These are phyloP conservation scores for Ganaspis brasiliensis DNA, from an alignment of 2,888 invertebrate genomes.

Conservation along the genomic window DNA sequence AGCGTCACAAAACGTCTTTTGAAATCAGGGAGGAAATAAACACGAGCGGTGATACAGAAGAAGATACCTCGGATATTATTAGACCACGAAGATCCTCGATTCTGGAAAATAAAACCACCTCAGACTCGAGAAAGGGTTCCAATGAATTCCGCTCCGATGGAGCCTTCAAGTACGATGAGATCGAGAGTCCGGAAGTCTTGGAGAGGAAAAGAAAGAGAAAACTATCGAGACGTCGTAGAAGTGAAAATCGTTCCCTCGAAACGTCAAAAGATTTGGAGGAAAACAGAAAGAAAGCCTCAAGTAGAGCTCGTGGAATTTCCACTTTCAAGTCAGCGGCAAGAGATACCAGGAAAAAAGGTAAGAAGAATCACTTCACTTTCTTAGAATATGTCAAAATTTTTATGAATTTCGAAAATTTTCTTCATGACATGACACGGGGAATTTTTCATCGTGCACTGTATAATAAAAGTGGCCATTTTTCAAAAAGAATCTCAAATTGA, in stretches of 20 bases:
- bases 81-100: conserved; percentile 46
- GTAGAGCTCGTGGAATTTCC: conserved; percentile 48
- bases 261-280: conserved; percentile 44
- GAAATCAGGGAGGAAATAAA: conserved; percentile 38
- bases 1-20: conserved; percentile 42
- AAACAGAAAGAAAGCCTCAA: conserved; percentile 29
- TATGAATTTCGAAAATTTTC: too few relatives aligned
- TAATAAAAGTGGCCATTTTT: too few relatives aligned
- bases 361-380: background rate
- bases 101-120: conserved; percentile 46
- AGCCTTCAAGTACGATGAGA: conserved; percentile 48
- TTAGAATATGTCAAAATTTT: too few relatives aligned
- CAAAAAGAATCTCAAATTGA: too few relatives aligned
- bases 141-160: conserved; percentile 49
- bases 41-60: conserved; percentile 51
- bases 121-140: conserved; percentile 47
- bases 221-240: conserved; percentile 46
- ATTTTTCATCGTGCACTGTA: too few relatives aligned
- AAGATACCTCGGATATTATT: conserved; percentile 49
- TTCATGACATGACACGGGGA: too few relatives aligned
- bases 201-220: conserved; percentile 49
- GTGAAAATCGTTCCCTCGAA: conserved; percentile 49
- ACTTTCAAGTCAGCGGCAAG: conserved; percentile 42
- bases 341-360: conserved; percentile 50
- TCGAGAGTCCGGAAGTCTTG: conserved; percentile 48